Evolutionary conservation across 2,797 vertebrate species (phyloP), one percentile per base, ranked within the genome.

Genomic region (Bufotes viridis): DNA sequence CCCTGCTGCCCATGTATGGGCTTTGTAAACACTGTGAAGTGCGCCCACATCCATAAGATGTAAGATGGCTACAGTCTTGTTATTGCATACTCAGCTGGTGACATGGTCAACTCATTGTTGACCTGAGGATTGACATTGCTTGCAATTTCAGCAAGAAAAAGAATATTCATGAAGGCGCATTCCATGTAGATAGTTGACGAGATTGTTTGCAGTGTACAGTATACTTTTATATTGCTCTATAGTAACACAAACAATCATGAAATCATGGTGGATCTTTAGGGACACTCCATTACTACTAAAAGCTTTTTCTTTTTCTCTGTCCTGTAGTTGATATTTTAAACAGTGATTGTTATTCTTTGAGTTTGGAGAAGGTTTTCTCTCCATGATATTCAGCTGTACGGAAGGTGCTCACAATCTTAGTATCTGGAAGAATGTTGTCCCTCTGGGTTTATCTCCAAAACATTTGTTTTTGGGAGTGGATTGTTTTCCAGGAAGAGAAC

Each of bases 391-490:
- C 82, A 75, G 70, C 57, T 84, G 13, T 61, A 84, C 42, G 49
- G 82, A 75, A 84, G 69, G 53, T 42, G 29, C 26, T 75, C 69
- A 75, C 20, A 60, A 84, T 84, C 65, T 34, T 24, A 82, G 42
- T 70, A 72, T 83, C 53, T 49, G 69, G 42, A 78, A 61, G 72
- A n/a, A 61, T 61, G 72, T 81, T 79, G 26, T 78, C 51, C 78
- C 67, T 51, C 58, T 82, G 53, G 78, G 58, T 76, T 53, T 69
- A 24, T 57, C 55, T 84, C 20, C 17, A 78, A 70, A 87, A 87
- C 69, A 82, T 87, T 82, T 63, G 78, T 70, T 87, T 87, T 82
- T 61, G 42, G 78, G 86, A 82, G 57, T 22, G 69, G 58, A 75
- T 63, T 87, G 69, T 82, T 72, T 82, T 82, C 58, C 60, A 78